A percentile compares a stretch with the other conserved stretches of the same genome.
Evolutionary conservation across 2,797 vertebrate species (phyloP).

Genomic region (Bovichtus variegatus): DNA sequence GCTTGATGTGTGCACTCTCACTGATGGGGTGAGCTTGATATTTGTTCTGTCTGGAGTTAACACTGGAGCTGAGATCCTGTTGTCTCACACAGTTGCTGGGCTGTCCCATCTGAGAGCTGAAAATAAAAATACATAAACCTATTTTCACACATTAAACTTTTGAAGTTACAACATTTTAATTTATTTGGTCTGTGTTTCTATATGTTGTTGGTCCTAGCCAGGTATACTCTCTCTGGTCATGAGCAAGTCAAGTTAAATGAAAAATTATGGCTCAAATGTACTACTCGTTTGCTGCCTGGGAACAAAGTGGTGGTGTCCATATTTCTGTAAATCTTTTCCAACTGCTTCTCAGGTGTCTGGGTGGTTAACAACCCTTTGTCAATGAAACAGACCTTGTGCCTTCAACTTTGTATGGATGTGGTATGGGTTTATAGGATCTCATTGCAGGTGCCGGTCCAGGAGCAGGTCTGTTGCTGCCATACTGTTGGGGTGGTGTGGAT

Average conservation of each 20-base stretch:
- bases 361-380: neutral
- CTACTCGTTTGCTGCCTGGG: neutral
- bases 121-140: slow-evolving; percentile 33
- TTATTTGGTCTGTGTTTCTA: neutral
- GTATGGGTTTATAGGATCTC: slow-evolving; percentile 54
- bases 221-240: neutral
- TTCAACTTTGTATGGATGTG: slow-evolving; percentile 79
- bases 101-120: slow-evolving; percentile 67
- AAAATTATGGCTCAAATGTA: neutral
- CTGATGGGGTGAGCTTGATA: slow-evolving; percentile 46
- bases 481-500: slow-evolving; percentile 51
- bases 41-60: slow-evolving; percentile 46
- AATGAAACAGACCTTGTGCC: slow-evolving; percentile 65
- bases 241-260: neutral
- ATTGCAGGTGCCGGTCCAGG: slow-evolving; percentile 54
- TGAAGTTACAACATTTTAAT: neutral
- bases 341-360: neutral
- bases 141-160: neutral
- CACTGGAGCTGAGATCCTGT: slow-evolving; percentile 44
- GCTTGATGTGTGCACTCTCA: slow-evolving; percentile 52
- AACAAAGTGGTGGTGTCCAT: neutral
- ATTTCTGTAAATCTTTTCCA: neutral
- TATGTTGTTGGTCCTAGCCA: neutral
- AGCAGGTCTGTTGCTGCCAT: slow-evolving; percentile 60
- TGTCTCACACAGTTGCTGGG: slow-evolving; percentile 55